phyloP scores from a whole-genome alignment of 1,140 invertebrate genomes.

The Anoplophora glabripennis region DNA sequence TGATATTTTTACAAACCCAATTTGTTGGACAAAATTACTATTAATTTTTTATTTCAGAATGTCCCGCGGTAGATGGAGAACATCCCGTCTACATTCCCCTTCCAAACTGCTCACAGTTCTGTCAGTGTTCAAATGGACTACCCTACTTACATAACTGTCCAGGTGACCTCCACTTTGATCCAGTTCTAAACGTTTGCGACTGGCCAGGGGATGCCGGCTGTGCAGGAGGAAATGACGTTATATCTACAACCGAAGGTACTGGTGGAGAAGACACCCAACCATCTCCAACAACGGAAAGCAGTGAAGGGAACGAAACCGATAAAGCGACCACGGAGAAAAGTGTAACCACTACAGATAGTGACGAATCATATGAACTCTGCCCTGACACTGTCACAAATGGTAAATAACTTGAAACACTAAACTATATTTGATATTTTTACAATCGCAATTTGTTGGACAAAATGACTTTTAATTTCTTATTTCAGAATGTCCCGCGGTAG shows the following conservation, averaged over 20 bases:
- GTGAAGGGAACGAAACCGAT: too few relatives aligned
- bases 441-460: too few relatives aligned
- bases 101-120: conserved; percentile 56
- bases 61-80: conserved; percentile 10
- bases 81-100: conserved; percentile 21
- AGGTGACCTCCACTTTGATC: conserved; percentile 46
- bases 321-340: too few relatives aligned
- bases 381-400: too few relatives aligned
- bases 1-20: too few relatives aligned
- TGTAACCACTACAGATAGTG: too few relatives aligned
- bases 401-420: conserved; percentile 12
- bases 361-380: too few relatives aligned
- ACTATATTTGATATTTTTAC: too few relatives aligned
- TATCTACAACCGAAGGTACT: too few relatives aligned
- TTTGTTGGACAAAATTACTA: too few relatives aligned
- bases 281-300: too few relatives aligned
- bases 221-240: conserved; percentile 16
- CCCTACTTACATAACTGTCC: conserved; percentile 48
- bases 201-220: conserved; percentile 38
- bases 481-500: conserved; percentile 9
- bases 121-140: conserved; percentile 54
- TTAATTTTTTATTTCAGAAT: not conserved
- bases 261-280: not conserved
- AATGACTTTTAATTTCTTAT: conserved; percentile 23
- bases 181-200: conserved; percentile 43